Evolutionary conservation across 1,140 invertebrate species (phyloP).

Genomic region (Melanaphis sacchari): DNA sequence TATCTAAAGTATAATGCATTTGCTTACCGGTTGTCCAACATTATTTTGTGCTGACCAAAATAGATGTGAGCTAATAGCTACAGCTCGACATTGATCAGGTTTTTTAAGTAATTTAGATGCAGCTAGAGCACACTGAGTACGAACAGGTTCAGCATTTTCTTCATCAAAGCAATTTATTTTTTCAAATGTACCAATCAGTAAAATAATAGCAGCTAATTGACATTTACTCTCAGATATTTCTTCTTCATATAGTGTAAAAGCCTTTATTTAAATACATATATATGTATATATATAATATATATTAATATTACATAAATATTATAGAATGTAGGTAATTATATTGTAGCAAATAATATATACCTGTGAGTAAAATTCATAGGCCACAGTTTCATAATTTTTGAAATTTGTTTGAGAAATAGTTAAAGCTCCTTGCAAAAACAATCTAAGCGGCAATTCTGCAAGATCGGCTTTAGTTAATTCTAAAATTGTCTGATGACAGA

Average conservation of each 20-base stretch:
- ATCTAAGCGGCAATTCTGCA: constrained; percentile 88
- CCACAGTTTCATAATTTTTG: constrained; percentile 93
- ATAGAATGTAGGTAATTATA: background rate
- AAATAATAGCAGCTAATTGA: constrained; percentile 92
- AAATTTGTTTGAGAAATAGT: constrained; percentile 92
- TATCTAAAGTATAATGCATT: background rate
- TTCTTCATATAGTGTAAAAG: constrained; percentile 97
- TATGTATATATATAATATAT: too few relatives aligned
- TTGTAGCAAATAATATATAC: constrained; percentile 63
- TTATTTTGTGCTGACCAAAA: constrained; percentile 93
- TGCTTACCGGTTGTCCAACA: constrained; percentile 72
- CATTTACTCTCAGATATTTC: constrained; percentile 98
- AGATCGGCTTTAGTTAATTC: constrained; percentile 92
- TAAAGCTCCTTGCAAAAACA: constrained; percentile 94
- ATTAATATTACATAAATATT: background rate
- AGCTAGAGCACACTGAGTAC: constrained; percentile 92
- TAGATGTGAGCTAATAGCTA: constrained; percentile 89
- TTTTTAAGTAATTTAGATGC: constrained; percentile 97
- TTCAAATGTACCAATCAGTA: constrained; percentile 95
- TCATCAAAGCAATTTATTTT: constrained; percentile 92
- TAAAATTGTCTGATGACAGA: constrained; percentile 94
- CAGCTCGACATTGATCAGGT: constrained; percentile 93
- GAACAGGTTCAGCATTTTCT: constrained; percentile 95
- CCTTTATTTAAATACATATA: constrained; percentile 65
- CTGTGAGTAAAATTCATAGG: constrained; percentile 98